A percentile compares a stretch with the other conserved stretches of the same genome.
phyloP scores from a whole-genome alignment of 2,797 vertebrate species.

The Malacoctenus gilli region DNA sequence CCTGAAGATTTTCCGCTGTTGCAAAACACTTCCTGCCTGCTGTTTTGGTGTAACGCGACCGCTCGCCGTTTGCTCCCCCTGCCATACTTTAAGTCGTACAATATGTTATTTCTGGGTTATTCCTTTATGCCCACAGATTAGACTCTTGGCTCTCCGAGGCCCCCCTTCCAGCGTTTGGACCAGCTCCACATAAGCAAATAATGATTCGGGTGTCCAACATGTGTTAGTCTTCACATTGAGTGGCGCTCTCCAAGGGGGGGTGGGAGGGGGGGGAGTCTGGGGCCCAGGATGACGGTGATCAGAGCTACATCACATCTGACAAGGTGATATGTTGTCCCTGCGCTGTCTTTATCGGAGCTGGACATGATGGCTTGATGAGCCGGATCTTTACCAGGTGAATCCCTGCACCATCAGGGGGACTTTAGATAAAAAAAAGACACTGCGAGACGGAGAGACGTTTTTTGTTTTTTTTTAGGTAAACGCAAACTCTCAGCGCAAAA shows the following conservation, averaged over 20 bases:
- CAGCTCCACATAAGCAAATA: conserved; percentile 72
- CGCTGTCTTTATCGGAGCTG: conserved; percentile 61
- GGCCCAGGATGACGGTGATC: conserved; percentile 71
- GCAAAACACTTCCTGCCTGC: conserved; percentile 83
- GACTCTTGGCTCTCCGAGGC: conserved; percentile 68
- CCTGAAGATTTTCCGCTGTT: conserved; percentile 82
- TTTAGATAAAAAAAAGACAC: conserved; percentile 31
- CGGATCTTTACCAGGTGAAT: conserved; percentile 57
- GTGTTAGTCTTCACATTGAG: conserved; percentile 79
- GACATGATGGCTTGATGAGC: conserved; percentile 64
- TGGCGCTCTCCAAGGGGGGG: conserved; percentile 69
- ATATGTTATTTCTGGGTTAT: conserved; percentile 77
- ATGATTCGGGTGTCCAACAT: conserved; percentile 74
- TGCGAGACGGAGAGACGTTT: conserved; percentile 3
- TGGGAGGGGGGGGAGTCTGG: conserved; percentile 65
- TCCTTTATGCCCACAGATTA: conserved; percentile 76
- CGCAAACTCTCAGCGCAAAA: conserved; percentile 40
- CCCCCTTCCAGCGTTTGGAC: conserved; percentile 70
- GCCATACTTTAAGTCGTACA: conserved; percentile 75
- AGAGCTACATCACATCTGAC: conserved; percentile 75
- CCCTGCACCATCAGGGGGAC: conserved; percentile 34
- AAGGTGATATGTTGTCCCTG: conserved; percentile 76
- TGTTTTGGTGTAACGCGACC: conserved; percentile 79
- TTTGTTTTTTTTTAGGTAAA: too few relatives aligned
- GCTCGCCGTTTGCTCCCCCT: conserved; percentile 73